Evolutionary conservation across 1,140 invertebrate genomes (phyloP), one percentile per base, ranked within the genome.

Genomic region (Aporrectodea caliginosa): DNA sequence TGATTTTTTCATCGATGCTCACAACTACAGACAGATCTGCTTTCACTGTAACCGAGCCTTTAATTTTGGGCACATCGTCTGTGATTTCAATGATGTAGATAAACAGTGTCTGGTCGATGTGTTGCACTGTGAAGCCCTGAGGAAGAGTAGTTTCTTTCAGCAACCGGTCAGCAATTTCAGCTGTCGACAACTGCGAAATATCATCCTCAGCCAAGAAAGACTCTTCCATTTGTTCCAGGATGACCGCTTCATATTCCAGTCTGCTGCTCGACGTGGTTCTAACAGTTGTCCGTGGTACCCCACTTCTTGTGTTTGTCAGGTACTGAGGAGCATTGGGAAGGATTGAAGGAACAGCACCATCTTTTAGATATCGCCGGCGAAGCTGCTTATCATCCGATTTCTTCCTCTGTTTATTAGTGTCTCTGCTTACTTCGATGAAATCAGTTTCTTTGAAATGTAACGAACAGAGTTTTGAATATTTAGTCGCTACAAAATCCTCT

Each of bases 381-480:
- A 33, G 73, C 34, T 74, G 29, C 16, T 34, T 33, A 34, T 30
- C 27, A 22, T 12, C 43, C 29, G 31, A 33, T 31, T 74, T 31
- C 14, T 74, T n/a, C 33, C 27, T 74, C 73, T 31, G 73, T 30
- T 33, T 34, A 34, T 74, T 74, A 1, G 73, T 74, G 34, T 74
- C 73, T 74, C n/a, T 22, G 34, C 31, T n/a, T 1, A 30, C 31
- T 16, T 74, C 29, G 32, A 74, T 33, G n/a, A 74, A 32, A 33
- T 74, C 73, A 34, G 31, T 74, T 34, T 31, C 31, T 22, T 33
- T n/a, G 16, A 74, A 74, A 34, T 74, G 73, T 30, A 34, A 33
- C 2, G 73, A 74, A 74, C 73, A 74, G 29, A 74, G 73, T 1
- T 31, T 30, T 22, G 73, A 74, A 33, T 74, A 34, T 74, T 74